Base-by-base conservation (phyloP, 2,113 vertebrate species). In the Crotalus helleri region DNA sequence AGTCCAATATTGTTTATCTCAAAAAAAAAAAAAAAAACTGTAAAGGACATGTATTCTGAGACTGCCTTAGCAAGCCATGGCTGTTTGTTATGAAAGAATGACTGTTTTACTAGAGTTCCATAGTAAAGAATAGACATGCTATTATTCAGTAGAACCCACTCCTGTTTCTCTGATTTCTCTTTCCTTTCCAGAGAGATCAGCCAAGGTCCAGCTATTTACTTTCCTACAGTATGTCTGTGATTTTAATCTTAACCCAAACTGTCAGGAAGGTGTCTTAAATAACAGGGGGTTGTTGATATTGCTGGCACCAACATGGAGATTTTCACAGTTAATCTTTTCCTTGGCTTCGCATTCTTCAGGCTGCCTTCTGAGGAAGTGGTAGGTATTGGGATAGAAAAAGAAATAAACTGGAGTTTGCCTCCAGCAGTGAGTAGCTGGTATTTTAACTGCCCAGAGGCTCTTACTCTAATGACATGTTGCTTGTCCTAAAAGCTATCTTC, bases 231-330 rank as follows among this genome's bases (percentile, higher is more conserved):
- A 96, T 97, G 96, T 93, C 95, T 96, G 51, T 93, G 94, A 94
- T 97, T 97, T 90, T 98, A 97, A 98, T 97, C 97, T 96, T 96
- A 97, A 96, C 97, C 96, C 94, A 94, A 95, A 93, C 92, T 96
- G 96, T 95, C 95, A 96, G 90, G 9, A n/a, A 96, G n/a, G 81
- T 91, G 94, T 93, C 95, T 94, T 97, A 97, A 97, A 97, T 97
- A 96, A 97, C 92, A 93, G n/a, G 49, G 61, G 61, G 94, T 95
- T 97, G 96, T 95, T 93, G 95, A 85, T 87, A 55, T 94, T 96
- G 59, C 94, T 97, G 95, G 96, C 85, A 95, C 88, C 92, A 87
- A 87, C 85, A 93, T 49, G 85, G 58, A 95, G 74, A 94, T 92
- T 96, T 95, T 97, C 94, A 93, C 90, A 89, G 92, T 95, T 96